Conservation (phyloP, 2,113 vertebrate genomes). For the Arothron firmamentum region DNA sequence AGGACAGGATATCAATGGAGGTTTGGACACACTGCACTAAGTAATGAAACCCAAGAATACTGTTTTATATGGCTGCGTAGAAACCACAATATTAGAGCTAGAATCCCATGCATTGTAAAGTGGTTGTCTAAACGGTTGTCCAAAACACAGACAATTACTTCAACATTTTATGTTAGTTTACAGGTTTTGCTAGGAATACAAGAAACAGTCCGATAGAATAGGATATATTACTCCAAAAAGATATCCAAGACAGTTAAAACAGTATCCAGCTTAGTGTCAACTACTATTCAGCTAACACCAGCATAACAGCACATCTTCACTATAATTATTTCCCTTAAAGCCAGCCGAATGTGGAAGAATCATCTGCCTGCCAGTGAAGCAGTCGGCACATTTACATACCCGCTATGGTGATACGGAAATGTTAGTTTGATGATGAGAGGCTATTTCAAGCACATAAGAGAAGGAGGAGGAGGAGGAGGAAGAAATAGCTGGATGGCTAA, state of each 20-base stretch:
- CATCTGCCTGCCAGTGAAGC: conserved; percentile 47
- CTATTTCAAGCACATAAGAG: conserved; percentile 49
- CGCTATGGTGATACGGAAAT: conserved; percentile 47
- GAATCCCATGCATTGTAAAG: conserved; percentile 19
- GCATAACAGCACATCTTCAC: conserved; percentile 52
- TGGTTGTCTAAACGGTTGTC: conserved; percentile 9
- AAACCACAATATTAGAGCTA: conserved; percentile 23
- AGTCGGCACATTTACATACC: conserved; percentile 37
- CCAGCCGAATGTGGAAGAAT: conserved; percentile 47
- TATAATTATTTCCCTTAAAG: conserved; percentile 39
- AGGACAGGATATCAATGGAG: conserved; percentile 7
- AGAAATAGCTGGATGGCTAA: conserved; percentile 25
- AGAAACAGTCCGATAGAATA: conserved; percentile 38
- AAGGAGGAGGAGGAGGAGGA: conserved; percentile 9
- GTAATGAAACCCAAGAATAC: not conserved
- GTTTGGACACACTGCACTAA: conserved; percentile 9
- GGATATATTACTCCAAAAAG: conserved; percentile 42
- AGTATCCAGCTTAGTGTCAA: conserved; percentile 50
- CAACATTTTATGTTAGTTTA: conserved; percentile 27
- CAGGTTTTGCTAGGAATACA: conserved; percentile 24
- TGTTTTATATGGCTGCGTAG: conserved; percentile 8
- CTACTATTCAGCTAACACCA: conserved; percentile 46
- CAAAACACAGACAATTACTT: too few species aligned
- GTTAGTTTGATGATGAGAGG: conserved; percentile 61
- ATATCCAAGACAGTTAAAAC: conserved; percentile 37